These are phyloP conservation scores for Thaumatotibia leucotreta DNA, from an alignment of 1,140 invertebrate genomes.

Conservation along the genomic window DNA sequence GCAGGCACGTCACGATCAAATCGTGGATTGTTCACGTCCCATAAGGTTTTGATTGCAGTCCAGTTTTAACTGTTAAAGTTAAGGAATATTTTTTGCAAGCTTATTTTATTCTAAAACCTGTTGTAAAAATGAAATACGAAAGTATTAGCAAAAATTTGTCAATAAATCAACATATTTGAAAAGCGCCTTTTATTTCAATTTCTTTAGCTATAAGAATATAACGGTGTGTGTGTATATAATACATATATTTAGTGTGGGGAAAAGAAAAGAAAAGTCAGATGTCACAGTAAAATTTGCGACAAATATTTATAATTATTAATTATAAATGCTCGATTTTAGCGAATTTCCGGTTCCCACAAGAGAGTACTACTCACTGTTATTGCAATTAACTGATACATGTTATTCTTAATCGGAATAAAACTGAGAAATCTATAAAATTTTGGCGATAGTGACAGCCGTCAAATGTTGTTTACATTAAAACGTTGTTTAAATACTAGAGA, in stretches of 20 bases:
- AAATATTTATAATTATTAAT: too few relatives aligned
- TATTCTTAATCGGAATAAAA: too few relatives aligned
- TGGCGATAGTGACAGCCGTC: too few relatives aligned
- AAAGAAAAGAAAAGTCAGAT: too few relatives aligned
- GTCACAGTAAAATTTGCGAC: too few relatives aligned
- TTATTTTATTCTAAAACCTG: background rate
- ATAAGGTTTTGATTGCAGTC: background rate
- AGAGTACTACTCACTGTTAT: too few relatives aligned
- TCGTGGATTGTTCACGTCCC: background rate
- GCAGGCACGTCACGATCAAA: background rate
- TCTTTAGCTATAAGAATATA: background rate
- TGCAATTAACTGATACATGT: too few relatives aligned
- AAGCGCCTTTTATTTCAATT: background rate
- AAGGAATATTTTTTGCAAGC: background rate
- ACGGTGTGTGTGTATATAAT: background rate
- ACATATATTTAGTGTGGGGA: background rate
- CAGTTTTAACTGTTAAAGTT: background rate
- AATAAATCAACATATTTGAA: slow-evolving; percentile 3
- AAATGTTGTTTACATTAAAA: too few relatives aligned
- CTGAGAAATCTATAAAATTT: too few relatives aligned
- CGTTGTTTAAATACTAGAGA: too few relatives aligned
- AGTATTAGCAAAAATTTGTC: background rate
- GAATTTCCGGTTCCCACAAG: too few relatives aligned
- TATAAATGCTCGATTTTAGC: too few relatives aligned
- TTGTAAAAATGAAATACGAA: background rate